Evolutionary conservation across 1,140 invertebrate genomes (phyloP), one percentile per base, ranked within the genome.

Genomic region (Sminthurides bifidus): DNA sequence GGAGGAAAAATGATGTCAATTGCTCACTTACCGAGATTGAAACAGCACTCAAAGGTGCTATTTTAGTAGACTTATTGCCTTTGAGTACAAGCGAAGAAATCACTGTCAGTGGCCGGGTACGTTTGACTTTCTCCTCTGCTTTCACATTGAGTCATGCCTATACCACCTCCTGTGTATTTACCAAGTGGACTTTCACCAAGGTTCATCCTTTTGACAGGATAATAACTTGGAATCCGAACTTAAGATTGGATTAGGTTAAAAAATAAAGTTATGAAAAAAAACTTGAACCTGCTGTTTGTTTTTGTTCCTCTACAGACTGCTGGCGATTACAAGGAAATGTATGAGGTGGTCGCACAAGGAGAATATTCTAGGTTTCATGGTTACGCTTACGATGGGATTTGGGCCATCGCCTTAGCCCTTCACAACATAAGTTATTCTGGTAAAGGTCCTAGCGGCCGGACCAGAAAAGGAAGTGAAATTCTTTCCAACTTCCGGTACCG

Each of bases 381-480:
- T 1, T 97, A 96, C 70, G 92, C 92, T 14, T 96, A 96, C 72
- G 93, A 97, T 71, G 91, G 87, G 3, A 88, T 97, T 54, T 97
- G 93, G 93, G 88, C 92, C 1, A 89, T 94, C 52, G 92, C 92
- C 0, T 70, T 92, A 54, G 88, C 90, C 15, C 88, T 93, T 54
- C 85, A 93, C 63, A 82, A 84, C 59, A 88, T 92, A 31, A 82
- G 86, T 0, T 33, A 56, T 23, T 53, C 31, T 27, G 59, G 51
- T 35, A 35, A 54, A 15, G 80, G 84, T 62, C n/a, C n/a, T n/a
- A 73, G 77, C 55, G 76, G 83, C 48, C 70, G 73, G 10, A 71
- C 75, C 53, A 72, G 72, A 61, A 75, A 79, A 40, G 77, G 81
- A 5, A 83, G 86, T 66, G 73, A 84, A 63, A 82, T 81, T 0